phyloP scores from a whole-genome alignment of 1,140 invertebrate species.

The Platyscapa corneri region DNA sequence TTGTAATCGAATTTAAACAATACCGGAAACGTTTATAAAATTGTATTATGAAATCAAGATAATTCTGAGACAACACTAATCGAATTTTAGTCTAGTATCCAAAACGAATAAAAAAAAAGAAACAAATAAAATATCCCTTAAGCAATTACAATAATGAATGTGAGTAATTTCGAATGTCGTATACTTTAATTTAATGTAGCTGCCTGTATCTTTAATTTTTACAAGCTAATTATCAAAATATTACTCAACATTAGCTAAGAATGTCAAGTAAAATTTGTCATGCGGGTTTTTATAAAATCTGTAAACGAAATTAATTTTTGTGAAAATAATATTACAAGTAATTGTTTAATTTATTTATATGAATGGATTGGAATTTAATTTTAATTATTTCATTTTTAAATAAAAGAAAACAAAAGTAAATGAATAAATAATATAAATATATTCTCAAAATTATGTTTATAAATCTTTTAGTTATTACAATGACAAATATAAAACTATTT shows the following conservation, averaged over 20 bases:
- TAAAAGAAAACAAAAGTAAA: no score
- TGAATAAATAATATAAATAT: no score
- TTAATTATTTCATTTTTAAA: no score
- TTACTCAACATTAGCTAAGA: background rate
- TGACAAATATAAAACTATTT: no score
- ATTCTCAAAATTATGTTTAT: no score
- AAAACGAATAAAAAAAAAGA: constrained; percentile 28
- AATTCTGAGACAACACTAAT: constrained; percentile 50
- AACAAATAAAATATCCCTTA: constrained; percentile 43
- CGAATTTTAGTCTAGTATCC: constrained; percentile 50
- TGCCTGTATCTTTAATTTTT: constrained; percentile 9
- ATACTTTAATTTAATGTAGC: constrained; percentile 3
- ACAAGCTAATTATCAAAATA: background rate
- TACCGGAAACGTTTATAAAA: constrained; percentile 39
- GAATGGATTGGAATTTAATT: no score
- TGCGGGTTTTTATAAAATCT: background rate
- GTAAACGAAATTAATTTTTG: background rate
- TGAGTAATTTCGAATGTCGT: constrained; percentile 46
- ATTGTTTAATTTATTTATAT: background rate
- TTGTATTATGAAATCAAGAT: constrained; percentile 48
- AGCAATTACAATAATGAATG: constrained; percentile 50
- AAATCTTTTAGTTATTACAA: no score
- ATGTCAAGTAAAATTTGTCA: background rate
- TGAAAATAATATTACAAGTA: background rate
- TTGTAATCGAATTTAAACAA: constrained; percentile 48